These are phyloP conservation scores for Pseudotriccus pelzelni DNA, from an alignment of 2,797 vertebrate genomes.

Conservation along the genomic window DNA sequence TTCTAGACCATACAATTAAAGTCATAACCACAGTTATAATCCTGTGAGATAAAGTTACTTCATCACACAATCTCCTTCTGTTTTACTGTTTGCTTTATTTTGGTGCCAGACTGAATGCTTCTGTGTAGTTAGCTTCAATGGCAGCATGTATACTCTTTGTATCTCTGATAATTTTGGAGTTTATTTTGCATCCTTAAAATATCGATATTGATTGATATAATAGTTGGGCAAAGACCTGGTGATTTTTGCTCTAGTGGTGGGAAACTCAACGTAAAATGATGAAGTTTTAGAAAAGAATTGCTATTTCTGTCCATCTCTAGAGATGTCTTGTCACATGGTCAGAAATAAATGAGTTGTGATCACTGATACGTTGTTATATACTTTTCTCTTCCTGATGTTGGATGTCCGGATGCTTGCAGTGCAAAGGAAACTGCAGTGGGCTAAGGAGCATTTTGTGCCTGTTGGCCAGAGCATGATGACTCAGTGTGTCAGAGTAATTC, in stretches of 20 bases:
- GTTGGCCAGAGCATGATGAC: neutral
- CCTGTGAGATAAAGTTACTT: constrained; percentile 58
- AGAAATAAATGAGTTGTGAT: neutral
- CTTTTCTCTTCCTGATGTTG: neutral
- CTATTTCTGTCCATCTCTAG: neutral
- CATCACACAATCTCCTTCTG: constrained; percentile 34
- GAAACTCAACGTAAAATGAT: neutral
- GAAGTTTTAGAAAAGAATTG: neutral
- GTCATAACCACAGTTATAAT: constrained; percentile 59
- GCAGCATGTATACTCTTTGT: neutral
- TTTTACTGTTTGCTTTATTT: constrained; percentile 59
- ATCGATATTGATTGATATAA: neutral
- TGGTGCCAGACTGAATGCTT: constrained; percentile 41
- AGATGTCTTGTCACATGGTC: neutral
- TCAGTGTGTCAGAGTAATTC: neutral
- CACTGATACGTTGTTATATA: fast-evolving
- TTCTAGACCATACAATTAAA: constrained; percentile 51
- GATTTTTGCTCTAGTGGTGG: neutral
- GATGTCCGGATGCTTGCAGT: neutral
- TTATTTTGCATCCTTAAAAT: constrained; percentile 39
- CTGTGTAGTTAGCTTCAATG: constrained; percentile 34
- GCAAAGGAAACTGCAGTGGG: fast-evolving
- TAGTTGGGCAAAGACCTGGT: neutral
- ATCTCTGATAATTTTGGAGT: constrained; percentile 19
- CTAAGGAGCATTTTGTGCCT: fast-evolving